These are phyloP conservation scores for Peromyscus californicus DNA, from an alignment of 2,113 vertebrate genomes.

Conservation along the genomic window DNA sequence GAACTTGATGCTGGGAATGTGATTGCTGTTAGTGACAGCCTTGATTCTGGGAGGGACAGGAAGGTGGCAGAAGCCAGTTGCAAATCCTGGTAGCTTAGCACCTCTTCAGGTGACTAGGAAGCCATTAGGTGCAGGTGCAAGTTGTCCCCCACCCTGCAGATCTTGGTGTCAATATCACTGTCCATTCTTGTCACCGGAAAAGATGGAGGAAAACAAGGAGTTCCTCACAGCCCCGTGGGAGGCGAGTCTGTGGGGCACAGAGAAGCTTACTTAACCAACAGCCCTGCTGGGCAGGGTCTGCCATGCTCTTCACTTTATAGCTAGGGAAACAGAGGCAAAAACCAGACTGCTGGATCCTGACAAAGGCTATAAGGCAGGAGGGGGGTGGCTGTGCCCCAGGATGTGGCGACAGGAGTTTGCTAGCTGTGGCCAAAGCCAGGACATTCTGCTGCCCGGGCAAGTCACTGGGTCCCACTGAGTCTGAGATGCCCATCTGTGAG, in stretches of 20 bases:
- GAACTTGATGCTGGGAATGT: background rate
- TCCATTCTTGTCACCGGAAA: fast-evolving
- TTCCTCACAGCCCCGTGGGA: background rate
- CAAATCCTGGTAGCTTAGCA: background rate
- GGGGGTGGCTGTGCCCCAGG: background rate
- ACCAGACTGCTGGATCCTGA: background rate
- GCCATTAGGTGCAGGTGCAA: background rate
- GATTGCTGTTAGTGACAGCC: background rate
- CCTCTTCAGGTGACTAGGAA: background rate
- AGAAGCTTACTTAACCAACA: background rate
- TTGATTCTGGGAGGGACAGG: background rate
- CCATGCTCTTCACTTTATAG: fast-evolving
- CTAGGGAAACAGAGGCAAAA: background rate
- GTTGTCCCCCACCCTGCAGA: fast-evolving
- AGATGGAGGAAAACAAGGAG: background rate
- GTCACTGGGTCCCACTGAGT: too few species aligned
- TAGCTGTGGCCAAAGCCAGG: background rate
- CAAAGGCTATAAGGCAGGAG: too few species aligned
- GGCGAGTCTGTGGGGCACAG: fast-evolving
- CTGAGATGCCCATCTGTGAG: background rate
- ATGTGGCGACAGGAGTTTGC: background rate
- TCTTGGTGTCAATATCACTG: fast-evolving
- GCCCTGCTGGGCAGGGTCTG: background rate
- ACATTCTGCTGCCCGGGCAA: too few species aligned
- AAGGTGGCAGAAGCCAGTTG: background rate